Evolutionary conservation across 1,140 invertebrate genomes (phyloP), one percentile per base, ranked within the genome.

Genomic region (Trissolcus basalis): DNA sequence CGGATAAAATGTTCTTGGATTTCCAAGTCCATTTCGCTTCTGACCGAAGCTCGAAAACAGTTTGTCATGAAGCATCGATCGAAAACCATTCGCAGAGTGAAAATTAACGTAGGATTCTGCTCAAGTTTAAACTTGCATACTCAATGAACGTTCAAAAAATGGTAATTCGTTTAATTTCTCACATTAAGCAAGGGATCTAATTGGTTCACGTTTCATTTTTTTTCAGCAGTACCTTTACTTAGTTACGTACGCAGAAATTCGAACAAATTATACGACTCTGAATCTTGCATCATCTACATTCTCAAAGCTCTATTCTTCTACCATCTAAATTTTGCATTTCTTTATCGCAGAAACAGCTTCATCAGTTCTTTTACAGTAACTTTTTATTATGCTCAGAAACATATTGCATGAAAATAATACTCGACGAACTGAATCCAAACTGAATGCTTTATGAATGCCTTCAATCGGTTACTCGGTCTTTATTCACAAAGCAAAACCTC

Each of bases 141-240:
- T n/a, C n/a, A n/a, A n/a, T n/a, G n/a, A n/a, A n/a, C n/a, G n/a
- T n/a, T n/a, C n/a, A n/a, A n/a, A n/a, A n/a, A n/a, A n/a, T n/a
- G n/a, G n/a, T n/a, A n/a, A n/a, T n/a, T n/a, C n/a, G n/a, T n/a
- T n/a, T n/a, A n/a, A n/a, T n/a, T n/a, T n/a, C n/a, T n/a, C n/a
- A n/a, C n/a, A n/a, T n/a, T n/a, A 77, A 83, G 76, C 80, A 77
- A 69, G 77, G 72, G 79, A 78, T 81, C 80, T 85, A 85, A 86
- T 85, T 86, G 83, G 82, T 83, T 73, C 64, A 47, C 53, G 64
- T 65, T 63, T 48, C 61, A 64, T 63, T 48, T 63, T 11, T 39
- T 27, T 15, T 53, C 60, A 64, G 54, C 49, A 59, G 43, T 72
- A 80, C 77, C 72, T 80, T 77, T 78, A 41, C 65, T 70, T 54